Base-by-base conservation (phyloP, 2,888 invertebrate species). In the Xanthia togata region DNA sequence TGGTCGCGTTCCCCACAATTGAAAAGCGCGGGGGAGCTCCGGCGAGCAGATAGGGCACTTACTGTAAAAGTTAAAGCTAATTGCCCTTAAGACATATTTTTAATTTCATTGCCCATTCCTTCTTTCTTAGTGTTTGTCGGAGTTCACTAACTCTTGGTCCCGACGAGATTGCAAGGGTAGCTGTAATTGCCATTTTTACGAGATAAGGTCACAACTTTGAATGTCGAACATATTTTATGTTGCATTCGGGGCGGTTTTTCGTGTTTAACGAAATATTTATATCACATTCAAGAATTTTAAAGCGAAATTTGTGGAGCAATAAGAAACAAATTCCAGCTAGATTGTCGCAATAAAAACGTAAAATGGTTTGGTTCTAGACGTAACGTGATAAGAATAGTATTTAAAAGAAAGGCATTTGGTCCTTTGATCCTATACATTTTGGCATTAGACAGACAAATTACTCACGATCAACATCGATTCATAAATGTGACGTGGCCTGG, bases 61-160 rank as follows among this genome's bases (percentile, higher is more conserved):
- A 94, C 95, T 95, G 96, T 96, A 95, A 96, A 96, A 96, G 96
- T 96, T 96, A 94, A 95, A 95, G 96, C 96, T 97, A 97, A 97
- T 97, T 97, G 96, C 97, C 96, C 97, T 96, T 96, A 96, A 97
- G 96, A 96, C 97, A 97, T 97, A 97, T 97, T 97, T 97, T 97
- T 97, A 97, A 97, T 97, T 97, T 97, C 96, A 97, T 97, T 96
- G 96, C 95, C 93, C 95, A 94, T 94, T 95, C 93, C 93, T 96
- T 93, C 94, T 95, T 95, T 95, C 94, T 94, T 94, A 94, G 95
- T 94, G 92, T 95, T 95, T 93, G 93, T 90, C 89, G 92, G 95
- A 95, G 95, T 95, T 95, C 93, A 95, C 92, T 93, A 94, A 95
- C 92, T 93, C 91, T 86, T 89, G 91, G 92, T 91, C 90, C 89